phyloP scores from a whole-genome alignment of 92 coral and sea anemone genomes.

The Epizoanthus stellaris region DNA sequence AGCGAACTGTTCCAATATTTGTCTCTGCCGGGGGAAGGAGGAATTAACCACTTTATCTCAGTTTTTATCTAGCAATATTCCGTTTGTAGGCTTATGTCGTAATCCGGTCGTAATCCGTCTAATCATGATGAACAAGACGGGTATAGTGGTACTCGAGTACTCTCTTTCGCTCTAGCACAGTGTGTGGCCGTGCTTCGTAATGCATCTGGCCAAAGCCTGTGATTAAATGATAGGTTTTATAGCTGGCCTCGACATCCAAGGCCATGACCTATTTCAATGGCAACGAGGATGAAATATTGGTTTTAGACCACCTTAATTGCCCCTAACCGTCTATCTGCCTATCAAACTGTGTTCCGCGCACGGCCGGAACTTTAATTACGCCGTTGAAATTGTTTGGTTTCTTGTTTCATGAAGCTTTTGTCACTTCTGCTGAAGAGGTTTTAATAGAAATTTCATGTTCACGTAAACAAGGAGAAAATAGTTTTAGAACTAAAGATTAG shows the following conservation, averaged over 20 bases:
- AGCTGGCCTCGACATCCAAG: conserved; percentile 27
- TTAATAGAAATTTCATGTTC: conserved; percentile 25
- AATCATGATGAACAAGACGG: conserved; percentile 15
- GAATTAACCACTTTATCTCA: conserved; percentile 5
- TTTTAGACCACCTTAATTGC: conserved; percentile 46
- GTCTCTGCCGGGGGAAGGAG: neutral
- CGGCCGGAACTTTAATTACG: neutral
- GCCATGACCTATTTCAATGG: conserved; percentile 40
- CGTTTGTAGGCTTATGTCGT: neutral
- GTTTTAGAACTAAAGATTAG: neutral
- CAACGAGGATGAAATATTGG: conserved; percentile 22
- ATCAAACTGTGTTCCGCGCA: conserved; percentile 19
- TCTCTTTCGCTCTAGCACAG: neutral
- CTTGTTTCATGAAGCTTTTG: conserved; percentile 22
- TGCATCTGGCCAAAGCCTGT: conserved; percentile 8
- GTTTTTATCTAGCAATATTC: neutral
- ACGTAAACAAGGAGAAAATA: neutral
- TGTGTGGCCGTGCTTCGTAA: conserved; percentile 35
- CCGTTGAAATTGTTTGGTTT: conserved; percentile 21
- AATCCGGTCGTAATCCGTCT: conserved; percentile 28
- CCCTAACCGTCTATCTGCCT: neutral
- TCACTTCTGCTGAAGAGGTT: conserved; percentile 15
- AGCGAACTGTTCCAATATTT: neutral
- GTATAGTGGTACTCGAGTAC: neutral
- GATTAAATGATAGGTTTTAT: conserved; percentile 7